Base-by-base conservation (phyloP, 1,140 invertebrate genomes). In the Parasteatoda tepidariorum region DNA sequence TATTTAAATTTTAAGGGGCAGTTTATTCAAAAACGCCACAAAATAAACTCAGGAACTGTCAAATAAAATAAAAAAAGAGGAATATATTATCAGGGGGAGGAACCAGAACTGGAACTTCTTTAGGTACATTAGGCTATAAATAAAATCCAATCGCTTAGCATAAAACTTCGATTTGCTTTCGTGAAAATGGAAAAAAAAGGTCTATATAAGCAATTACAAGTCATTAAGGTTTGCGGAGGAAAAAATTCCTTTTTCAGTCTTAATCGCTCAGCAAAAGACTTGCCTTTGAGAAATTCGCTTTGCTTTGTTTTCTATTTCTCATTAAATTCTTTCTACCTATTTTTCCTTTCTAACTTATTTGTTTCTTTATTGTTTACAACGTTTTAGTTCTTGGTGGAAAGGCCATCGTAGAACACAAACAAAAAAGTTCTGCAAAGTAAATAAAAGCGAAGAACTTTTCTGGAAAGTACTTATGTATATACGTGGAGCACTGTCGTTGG, bases 191-290 rank as follows among this genome's bases (percentile, higher is more conserved):
- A n/a, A 24, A 61, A 33, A 73, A 26, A 33, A 55, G 34, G 54
- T 59, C 54, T 74, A 74, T 74, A 74, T 74, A 74, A 62, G 57
- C 57, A 75, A 75, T 75, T 59, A 62, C 70, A 57, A 54, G 71
- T 62, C 57, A 75, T 75, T 75, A 28, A 38, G 26, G 71, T 66
- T 66, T 59, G 54, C 9, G 6, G 57, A 41, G 31, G 31, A 38
- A 22, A 75, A 75, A 75, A 62, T 75, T 38, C 34, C n/a, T 15
- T 61, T 41, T 30, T 26, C n/a, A 7, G 33, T 38, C 57, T 75
- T 62, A 75, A 75, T 75, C 55, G 57, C 31, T 75, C 11, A 48
- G 38, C 38, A 48, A 48, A 48, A 48, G 38, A 18, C n/a, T 48
- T 48, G 38, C 38, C 4, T 13, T 18, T 48, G 38, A 48, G 4